These are phyloP conservation scores for Peucedramus taeniatus DNA, from an alignment of 2,113 vertebrate species.

Conservation along the genomic window DNA sequence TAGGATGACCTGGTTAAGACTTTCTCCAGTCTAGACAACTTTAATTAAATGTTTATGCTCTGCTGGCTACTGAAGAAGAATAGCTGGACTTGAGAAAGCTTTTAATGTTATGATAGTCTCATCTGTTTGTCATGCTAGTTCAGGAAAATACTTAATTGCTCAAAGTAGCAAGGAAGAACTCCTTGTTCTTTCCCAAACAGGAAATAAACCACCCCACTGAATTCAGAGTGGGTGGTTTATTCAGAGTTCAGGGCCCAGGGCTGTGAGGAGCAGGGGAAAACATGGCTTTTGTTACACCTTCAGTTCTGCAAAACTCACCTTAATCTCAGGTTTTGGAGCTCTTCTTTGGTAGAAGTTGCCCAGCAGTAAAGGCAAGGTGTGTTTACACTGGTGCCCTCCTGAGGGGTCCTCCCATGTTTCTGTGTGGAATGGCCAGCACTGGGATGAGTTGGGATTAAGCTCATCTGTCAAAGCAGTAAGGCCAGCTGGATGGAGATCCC, in stretches of 20 bases:
- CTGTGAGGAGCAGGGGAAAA: neutral
- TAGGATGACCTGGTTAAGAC: neutral
- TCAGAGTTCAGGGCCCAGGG: neutral
- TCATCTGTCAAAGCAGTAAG: neutral
- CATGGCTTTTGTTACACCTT: neutral
- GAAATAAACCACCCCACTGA: neutral
- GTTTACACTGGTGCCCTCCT: rapidly evolving
- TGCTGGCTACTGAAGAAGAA: neutral
- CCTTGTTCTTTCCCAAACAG: conserved; percentile 52
- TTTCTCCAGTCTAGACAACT: neutral
- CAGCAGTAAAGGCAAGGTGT: neutral
- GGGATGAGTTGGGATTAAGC: neutral
- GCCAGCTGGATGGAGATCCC: neutral
- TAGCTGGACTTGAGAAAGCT: neutral
- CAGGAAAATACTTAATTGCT: conserved; percentile 32
- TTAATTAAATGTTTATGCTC: conserved; percentile 20
- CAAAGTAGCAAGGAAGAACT: conserved; percentile 29
- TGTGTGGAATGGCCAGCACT: neutral
- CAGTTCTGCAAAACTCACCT: neutral
- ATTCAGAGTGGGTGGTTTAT: neutral
- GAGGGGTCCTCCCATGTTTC: rapidly evolving
- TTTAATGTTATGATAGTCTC: neutral
- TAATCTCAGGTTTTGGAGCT: neutral
- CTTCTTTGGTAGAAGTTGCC: neutral
- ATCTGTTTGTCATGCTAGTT: neutral